A percentile compares a stretch with the other conserved stretches of the same genome.
Conservation (phyloP, 2,113 vertebrate species). For the Corynorhinus townsendii region DNA sequence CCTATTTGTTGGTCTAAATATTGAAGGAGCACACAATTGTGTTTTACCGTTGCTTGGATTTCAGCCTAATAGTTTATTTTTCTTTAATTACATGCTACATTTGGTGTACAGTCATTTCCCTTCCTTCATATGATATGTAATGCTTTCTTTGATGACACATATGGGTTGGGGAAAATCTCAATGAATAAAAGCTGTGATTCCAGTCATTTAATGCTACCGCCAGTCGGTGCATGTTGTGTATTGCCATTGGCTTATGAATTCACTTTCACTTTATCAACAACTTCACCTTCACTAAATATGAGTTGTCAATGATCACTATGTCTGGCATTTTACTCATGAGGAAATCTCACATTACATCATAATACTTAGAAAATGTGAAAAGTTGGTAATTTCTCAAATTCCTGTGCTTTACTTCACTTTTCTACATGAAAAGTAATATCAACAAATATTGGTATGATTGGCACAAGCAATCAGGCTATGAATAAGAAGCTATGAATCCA, state of each 20-base stretch:
- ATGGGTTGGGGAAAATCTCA: neutral
- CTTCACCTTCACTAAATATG: neutral
- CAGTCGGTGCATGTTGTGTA: neutral
- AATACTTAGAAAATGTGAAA: neutral
- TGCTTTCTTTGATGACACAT: neutral
- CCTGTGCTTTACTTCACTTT: neutral
- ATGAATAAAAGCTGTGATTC: neutral
- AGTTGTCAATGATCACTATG: neutral
- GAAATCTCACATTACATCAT: neutral
- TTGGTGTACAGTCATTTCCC: neutral
- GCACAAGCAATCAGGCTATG: neutral
- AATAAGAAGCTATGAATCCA: neutral
- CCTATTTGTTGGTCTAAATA: neutral
- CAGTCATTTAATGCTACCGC: neutral
- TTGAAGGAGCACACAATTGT: neutral
- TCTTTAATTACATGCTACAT: neutral
- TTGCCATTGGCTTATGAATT: neutral
- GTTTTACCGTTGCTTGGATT: neutral
- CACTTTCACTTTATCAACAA: neutral
- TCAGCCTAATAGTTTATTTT: neutral
- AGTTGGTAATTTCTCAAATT: neutral
- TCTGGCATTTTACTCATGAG: neutral
- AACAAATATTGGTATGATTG: neutral
- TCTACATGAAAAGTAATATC: neutral
- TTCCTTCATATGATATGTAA: rapidly evolving